Base-by-base conservation (phyloP, 2,888 invertebrate species). In the Drosophila colorata region DNA sequence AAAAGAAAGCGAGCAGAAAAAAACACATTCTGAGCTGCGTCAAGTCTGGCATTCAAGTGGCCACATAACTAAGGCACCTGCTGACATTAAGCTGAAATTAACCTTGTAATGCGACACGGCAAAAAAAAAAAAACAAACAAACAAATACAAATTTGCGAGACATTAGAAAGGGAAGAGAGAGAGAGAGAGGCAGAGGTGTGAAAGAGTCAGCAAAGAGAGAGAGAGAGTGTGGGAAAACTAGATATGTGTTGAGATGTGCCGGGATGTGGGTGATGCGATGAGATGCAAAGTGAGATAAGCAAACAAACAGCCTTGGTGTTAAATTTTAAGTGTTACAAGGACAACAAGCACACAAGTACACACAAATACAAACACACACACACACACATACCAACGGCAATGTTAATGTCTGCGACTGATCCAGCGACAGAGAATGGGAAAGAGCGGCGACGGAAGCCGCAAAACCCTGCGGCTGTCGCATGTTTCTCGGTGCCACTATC, bases 241-340 rank as follows among this genome's bases (percentile, higher is more conserved):
- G 49, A 65, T 51, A 48, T 51, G 57, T 28, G 55, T 7, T 53
- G 18, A 1, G 28, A 18, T 56, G 2, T 1, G 13, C 18, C 35
- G 35, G 28, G 23, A 40, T 51, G 65, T 59, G 55, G 47, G 68
- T 35, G 44, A 44, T 70, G 72, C 47, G 74, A 70, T 70, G 79
- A 70, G 74, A 83, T 78, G 71, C 69, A 83, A 74, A 82, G 78
- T 74, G 72, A 70, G 87, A 85, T 75, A 82, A 72, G 74, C 80
- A 87, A 87, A 82, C 86, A 86, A 81, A 79, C 87, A 80, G 73
- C 71, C 76, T 85, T 82, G 82, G 85, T 86, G 85, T 87, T 87
- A 86, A 82, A 82, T 85, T 85, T 84, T 87, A 85, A 85, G 85
- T 85, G 85, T 85, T 84, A 87, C 87, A 87, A 85, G 87, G 85